Evolutionary conservation across 2,113 vertebrate genomes (phyloP).

Genomic region (Macrotus californicus): DNA sequence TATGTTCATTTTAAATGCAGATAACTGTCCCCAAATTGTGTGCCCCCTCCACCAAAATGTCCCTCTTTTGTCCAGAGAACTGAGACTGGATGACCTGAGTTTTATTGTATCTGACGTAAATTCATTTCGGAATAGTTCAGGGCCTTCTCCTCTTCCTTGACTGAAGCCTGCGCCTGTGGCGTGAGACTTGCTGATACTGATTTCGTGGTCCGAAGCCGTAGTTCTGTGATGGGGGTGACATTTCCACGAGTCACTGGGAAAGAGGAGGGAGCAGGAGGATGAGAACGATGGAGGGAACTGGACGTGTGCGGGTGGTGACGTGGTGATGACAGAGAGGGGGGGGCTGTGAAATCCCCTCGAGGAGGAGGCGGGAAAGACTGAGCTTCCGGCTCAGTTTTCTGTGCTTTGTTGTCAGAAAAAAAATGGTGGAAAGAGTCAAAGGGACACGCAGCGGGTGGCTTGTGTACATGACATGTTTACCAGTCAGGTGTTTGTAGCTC

Average conservation of each 20-base stretch:
- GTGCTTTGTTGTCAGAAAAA: neutral
- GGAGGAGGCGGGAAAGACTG: too few species aligned
- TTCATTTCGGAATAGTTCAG: neutral
- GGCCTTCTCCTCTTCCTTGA: neutral
- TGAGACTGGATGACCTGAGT: neutral
- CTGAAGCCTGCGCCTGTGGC: neutral
- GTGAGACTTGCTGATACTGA: neutral
- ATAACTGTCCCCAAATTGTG: neutral
- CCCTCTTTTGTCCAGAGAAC: neutral
- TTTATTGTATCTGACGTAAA: neutral
- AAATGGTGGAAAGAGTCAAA: neutral
- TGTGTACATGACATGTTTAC: neutral
- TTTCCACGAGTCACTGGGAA: neutral
- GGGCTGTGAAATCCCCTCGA: fast-evolving
- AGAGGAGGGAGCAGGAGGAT: neutral
- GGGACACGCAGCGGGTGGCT: neutral
- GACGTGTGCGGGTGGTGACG: fast-evolving
- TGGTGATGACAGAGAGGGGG: neutral
- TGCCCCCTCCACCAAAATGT: neutral
- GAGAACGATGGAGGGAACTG: neutral
- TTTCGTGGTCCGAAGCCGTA: neutral
- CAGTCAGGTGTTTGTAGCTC: neutral
- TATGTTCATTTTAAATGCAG: neutral
- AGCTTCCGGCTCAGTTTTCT: neutral
- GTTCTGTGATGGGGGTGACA: neutral